Conservation (phyloP, 2,888 invertebrate species). For the Ischnura elegans region DNA sequence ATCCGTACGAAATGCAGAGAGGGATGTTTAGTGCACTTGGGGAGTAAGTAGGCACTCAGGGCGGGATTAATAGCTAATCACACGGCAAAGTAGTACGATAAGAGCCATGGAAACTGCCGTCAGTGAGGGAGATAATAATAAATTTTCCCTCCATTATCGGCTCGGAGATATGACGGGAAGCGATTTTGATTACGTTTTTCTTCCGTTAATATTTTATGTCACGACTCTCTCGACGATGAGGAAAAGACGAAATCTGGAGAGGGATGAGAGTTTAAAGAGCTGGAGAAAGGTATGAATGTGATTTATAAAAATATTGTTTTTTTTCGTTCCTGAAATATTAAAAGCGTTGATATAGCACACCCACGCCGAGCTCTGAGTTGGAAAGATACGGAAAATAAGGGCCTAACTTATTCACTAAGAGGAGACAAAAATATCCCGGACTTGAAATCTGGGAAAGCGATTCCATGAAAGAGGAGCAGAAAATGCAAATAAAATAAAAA, state of each 20-base stretch:
- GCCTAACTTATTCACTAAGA: conserved; percentile 14
- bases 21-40: no score
- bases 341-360: conserved; percentile 32
- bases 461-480: not conserved
- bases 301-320: not conserved
- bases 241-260: not conserved
- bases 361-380: conserved; percentile 25
- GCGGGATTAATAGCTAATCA: not conserved
- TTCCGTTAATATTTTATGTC: no score
- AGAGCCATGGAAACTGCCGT: not conserved
- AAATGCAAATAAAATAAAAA: no score
- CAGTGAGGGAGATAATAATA: no score
- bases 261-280: not conserved
- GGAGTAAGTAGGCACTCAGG: not conserved
- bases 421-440: not conserved
- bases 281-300: no score
- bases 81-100: not conserved
- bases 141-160: not conserved
- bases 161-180: not conserved
- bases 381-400: conserved; percentile 1
- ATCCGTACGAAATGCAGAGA: no score
- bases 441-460: not conserved
- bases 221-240: not conserved
- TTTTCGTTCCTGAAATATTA: conserved; percentile 56
- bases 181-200: not conserved